A percentile compares a stretch with the other conserved stretches of the same genome.
phyloP scores from a whole-genome alignment of 2,113 vertebrate species.

The Centropristis striata region DNA sequence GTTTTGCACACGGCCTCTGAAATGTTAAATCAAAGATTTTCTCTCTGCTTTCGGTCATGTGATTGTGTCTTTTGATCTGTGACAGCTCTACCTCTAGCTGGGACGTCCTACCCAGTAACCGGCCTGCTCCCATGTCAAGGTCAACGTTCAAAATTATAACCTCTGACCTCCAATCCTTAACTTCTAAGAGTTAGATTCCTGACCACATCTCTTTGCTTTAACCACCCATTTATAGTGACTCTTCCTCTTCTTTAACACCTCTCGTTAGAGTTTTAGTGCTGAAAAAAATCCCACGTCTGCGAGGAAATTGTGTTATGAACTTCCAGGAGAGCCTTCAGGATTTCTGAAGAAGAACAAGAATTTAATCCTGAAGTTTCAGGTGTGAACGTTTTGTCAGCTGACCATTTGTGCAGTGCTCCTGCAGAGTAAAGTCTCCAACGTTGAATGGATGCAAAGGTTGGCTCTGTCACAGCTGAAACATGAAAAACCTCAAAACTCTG shows the following conservation, averaged over 20 bases:
- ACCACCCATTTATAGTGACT: conserved; percentile 30
- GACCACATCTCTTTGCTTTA: conserved; percentile 19
- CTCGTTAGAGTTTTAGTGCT: conserved; percentile 7
- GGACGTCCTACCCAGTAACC: conserved; percentile 83
- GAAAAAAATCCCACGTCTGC: too few relatives aligned
- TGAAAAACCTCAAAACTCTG: neutral
- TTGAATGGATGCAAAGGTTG: neutral
- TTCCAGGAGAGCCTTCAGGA: neutral
- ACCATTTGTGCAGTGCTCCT: neutral
- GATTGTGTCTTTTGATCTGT: conserved; percentile 73
- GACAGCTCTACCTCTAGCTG: conserved; percentile 87
- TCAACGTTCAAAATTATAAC: conserved; percentile 67
- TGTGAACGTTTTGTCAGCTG: neutral
- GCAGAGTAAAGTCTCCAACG: neutral
- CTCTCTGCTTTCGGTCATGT: conserved; percentile 51
- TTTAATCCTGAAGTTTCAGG: conserved; percentile 9
- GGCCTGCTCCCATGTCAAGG: conserved; percentile 80
- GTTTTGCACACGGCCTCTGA: conserved; percentile 28
- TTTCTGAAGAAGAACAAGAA: too few relatives aligned
- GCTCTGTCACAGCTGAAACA: neutral
- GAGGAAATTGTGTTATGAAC: too few relatives aligned
- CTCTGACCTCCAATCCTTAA: conserved; percentile 49
- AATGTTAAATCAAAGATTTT: conserved; percentile 35
- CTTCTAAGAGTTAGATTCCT: conserved; percentile 17
- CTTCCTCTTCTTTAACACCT: conserved; percentile 37